phyloP scores from a whole-genome alignment of 1,140 invertebrate genomes.

The Lepidurus couesii region DNA sequence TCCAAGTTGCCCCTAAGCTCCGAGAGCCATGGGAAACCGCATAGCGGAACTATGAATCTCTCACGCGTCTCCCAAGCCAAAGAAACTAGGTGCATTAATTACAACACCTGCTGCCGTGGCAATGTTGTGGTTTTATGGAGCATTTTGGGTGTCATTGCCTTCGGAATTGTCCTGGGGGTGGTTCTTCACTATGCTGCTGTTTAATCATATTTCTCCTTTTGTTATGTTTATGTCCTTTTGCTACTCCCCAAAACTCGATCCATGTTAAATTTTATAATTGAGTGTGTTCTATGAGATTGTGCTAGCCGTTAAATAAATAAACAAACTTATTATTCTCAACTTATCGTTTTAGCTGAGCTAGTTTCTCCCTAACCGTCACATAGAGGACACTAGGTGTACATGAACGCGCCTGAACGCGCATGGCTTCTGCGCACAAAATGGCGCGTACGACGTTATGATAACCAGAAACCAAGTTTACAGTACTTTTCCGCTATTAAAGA shows the following conservation, averaged over 20 bases:
- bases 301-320: no score
- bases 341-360: no score
- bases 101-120: constrained; percentile 35
- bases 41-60: background rate
- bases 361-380: no score
- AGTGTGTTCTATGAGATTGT: background rate
- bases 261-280: background rate
- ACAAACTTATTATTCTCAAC: no score
- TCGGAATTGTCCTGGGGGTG: constrained; percentile 34
- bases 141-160: constrained; percentile 34
- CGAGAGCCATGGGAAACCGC: background rate
- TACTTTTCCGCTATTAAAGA: no score
- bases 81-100: constrained; percentile 27
- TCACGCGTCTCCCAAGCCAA: background rate
- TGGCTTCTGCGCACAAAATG: no score
- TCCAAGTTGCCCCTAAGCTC: constrained; percentile 27
- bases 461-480: no score
- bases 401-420: no score
- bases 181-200: constrained; percentile 32
- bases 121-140: constrained; percentile 35
- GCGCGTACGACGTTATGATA: no score
- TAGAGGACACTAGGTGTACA: no score
- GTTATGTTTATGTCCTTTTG: background rate
- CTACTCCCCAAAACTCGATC: background rate
- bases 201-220: background rate